Evolutionary conservation across 2,797 vertebrate species (phyloP), one percentile per base, ranked within the genome.

Genomic region (Enteromius treurensis): DNA sequence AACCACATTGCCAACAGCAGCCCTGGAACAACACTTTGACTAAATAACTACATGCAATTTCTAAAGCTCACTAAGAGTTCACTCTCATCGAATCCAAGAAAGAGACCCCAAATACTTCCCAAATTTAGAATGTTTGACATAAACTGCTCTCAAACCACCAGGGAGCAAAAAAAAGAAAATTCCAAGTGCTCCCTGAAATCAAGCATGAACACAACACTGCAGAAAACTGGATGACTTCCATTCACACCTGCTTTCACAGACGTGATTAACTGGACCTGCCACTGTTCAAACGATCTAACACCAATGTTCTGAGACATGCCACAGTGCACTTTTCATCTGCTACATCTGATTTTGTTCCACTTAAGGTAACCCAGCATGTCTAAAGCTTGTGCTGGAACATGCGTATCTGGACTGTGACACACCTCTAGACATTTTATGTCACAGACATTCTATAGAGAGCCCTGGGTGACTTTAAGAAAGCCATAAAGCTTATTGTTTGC

Each of bases 241-340:
- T 74, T 64, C 55, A 74, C 80, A 73, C 19, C 69, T 65, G 55
- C 37, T 34, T 74, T 81, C 80, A 74, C 55, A 65, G 70, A 74
- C 9, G 3, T 81, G 80, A 81, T 81, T 75, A 75, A 53, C 81
- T 69, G 47, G 7, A 77, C 21, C 34, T 13, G 21, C 47, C 34
- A 42, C 45, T 21, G 32, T 82, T 81, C 58, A 49, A 75, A 75
- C 13, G 5, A 51, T 53, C 60, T 53, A 64, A 76, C 60, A 76
- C n/a, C 49, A 77, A n/a, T 68, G 47, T 68, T 77, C 81, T 74
- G 55, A 34, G 26, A 81, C 55, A 62, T 3, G n/a, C 40, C 65
- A 80, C 34, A 19, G 65, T 45, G 67, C 65, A 80, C 17, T 80
- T 79, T 51, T 42, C 51, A 37, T 69, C 26, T 65, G 60, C 11